These are phyloP conservation scores for Listronotus bonariensis DNA, from an alignment of 1,140 invertebrate species.

Conservation along the genomic window DNA sequence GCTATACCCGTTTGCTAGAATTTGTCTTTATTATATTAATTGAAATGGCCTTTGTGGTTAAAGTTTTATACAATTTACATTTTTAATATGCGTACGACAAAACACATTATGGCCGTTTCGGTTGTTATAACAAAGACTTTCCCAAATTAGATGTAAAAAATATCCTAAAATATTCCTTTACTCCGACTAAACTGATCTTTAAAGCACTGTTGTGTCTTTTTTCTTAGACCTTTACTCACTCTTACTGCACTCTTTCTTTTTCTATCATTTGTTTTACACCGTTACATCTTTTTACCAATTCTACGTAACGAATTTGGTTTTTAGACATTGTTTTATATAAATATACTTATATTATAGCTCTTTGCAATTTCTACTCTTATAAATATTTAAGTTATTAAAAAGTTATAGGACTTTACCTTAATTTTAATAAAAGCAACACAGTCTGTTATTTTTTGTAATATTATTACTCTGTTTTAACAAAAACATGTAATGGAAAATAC, in stretches of 20 bases:
- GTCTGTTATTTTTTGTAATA: not conserved
- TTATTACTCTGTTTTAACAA: too few species aligned
- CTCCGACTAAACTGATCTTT: not conserved
- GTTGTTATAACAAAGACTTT: conserved; percentile 10
- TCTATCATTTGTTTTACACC: conserved; percentile 4
- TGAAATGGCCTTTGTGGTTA: not conserved
- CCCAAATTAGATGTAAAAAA: conserved; percentile 12
- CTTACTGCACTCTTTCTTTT: not conserved
- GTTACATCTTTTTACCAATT: conserved; percentile 19
- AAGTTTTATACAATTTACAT: not conserved
- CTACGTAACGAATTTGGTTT: conserved; percentile 21
- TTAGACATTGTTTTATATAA: conserved; percentile 10
- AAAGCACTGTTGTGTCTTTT: conserved; percentile 5
- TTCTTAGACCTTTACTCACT: conserved; percentile 16
- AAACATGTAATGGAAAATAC: too few species aligned
- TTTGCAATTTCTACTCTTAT: not conserved
- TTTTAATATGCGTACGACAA: not conserved
- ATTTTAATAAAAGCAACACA: not conserved
- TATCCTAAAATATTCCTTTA: not conserved
- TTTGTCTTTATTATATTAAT: conserved; percentile 17
- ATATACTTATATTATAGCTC: conserved; percentile 10
- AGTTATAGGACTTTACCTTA: too few species aligned
- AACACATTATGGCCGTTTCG: not conserved
- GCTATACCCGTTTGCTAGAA: conserved; percentile 23
- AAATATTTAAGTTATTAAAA: too few species aligned